Percentiles rank a stretch among this genome's conserved stretches.
phyloP scores from a whole-genome alignment of 2,888 invertebrate species.

The Sylvicola cinctus region DNA sequence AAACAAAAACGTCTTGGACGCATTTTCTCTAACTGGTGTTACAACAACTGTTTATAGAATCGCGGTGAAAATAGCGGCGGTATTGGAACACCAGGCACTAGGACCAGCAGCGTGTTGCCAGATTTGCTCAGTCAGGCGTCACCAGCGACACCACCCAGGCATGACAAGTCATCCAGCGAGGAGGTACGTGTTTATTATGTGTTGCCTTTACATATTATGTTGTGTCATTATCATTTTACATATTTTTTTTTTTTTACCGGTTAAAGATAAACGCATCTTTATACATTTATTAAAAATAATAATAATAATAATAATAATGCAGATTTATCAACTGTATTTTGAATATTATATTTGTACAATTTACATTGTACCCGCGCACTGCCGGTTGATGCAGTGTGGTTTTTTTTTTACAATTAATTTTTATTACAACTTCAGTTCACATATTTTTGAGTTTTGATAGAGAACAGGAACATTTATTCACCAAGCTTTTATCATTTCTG shows the following conservation, averaged over 20 bases:
- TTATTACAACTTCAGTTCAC: no score
- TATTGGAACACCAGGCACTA: conserved; percentile 41
- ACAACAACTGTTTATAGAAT: conserved; percentile 12
- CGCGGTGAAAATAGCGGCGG: conserved; percentile 26
- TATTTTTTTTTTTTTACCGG: no score
- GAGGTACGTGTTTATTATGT: conserved; percentile 49
- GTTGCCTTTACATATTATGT: conserved; percentile 8
- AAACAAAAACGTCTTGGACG: not conserved
- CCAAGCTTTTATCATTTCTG: conserved; percentile 3
- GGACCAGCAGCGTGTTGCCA: conserved; percentile 84
- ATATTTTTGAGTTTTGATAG: no score
- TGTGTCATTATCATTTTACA: conserved; percentile 10
- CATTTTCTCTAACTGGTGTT: no score
- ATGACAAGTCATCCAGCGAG: conserved; percentile 85
- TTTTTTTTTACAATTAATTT: no score
- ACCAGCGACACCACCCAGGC: conserved; percentile 67
- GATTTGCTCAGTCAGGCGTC: conserved; percentile 83
- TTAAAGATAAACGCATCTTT: conserved; percentile 5
- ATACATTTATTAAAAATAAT: no score
- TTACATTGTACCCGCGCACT: no score
- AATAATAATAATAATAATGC: not conserved
- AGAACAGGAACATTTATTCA: conserved; percentile 6
- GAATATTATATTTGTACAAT: no score
- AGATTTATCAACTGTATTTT: no score
- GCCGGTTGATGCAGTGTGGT: no score